Evolutionary conservation across 2,888 invertebrate species (phyloP).

Genomic region (Monochamus alternatus): DNA sequence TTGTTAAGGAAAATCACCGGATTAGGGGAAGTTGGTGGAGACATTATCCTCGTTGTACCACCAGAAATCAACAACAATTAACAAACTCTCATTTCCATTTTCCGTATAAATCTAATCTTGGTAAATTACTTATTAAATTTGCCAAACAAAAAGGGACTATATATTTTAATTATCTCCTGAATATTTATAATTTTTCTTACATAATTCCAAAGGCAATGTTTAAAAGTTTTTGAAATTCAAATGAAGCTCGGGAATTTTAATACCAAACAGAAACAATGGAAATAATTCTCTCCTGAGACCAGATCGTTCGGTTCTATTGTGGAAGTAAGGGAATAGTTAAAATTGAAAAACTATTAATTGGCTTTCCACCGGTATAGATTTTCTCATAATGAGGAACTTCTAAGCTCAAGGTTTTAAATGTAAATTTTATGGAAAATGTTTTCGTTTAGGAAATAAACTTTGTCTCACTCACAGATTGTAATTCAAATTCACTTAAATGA

Average conservation of each 20-base stretch:
- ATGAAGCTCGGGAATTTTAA: conserved; percentile 33
- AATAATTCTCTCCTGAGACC: conserved; percentile 37
- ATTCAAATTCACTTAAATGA: neutral
- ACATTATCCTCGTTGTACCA: no score
- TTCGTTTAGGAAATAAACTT: neutral
- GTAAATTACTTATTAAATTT: conserved; percentile 6
- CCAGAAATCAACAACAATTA: no score
- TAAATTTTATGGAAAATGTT: neutral
- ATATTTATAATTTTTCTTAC: conserved; percentile 33
- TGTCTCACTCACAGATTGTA: neutral
- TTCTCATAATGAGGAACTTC: neutral
- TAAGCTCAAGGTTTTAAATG: neutral
- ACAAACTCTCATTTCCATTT: no score
- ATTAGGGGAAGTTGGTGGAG: no score
- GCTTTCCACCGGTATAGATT: conserved; percentile 15
- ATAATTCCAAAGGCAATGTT: conserved; percentile 39
- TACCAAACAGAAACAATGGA: conserved; percentile 44
- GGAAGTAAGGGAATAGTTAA: conserved; percentile 25
- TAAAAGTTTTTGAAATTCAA: conserved; percentile 45
- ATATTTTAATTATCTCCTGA: conserved; percentile 16
- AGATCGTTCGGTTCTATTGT: conserved; percentile 27
- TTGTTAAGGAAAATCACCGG: no score
- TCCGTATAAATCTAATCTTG: no score
- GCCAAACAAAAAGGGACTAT: neutral
- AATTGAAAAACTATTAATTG: conserved; percentile 34